These are phyloP conservation scores for Poicephalus meyeri DNA, from an alignment of 2,113 vertebrate species.

Conservation along the genomic window DNA sequence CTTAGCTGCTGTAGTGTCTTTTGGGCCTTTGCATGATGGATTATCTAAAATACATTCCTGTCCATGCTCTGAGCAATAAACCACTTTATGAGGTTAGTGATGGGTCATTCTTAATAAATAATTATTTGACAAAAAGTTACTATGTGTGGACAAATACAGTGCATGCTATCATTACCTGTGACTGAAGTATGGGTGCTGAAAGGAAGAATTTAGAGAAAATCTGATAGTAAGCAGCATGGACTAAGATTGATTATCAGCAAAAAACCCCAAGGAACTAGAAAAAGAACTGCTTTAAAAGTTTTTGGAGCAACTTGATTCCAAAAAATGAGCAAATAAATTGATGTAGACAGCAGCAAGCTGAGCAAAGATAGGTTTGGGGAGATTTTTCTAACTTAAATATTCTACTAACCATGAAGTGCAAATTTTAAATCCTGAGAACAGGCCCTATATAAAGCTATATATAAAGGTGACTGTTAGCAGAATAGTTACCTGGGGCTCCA, in stretches of 20 bases:
- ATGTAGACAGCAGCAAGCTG: conserved; percentile 25
- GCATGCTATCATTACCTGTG: neutral
- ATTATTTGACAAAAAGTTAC: neutral
- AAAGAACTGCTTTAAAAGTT: conserved; percentile 13
- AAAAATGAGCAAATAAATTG: conserved; percentile 38
- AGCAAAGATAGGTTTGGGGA: conserved; percentile 34
- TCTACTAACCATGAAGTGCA: neutral
- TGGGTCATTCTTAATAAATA: neutral
- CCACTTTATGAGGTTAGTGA: neutral
- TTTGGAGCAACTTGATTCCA: conserved; percentile 34
- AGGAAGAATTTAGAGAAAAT: neutral
- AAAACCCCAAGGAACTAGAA: neutral
- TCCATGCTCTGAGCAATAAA: neutral
- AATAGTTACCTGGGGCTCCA: neutral
- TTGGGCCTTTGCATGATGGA: neutral
- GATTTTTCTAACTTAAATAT: neutral
- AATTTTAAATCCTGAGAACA: neutral
- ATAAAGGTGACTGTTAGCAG: neutral
- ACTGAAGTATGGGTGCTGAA: neutral
- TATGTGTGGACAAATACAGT: neutral
- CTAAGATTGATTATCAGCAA: neutral
- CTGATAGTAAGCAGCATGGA: neutral
- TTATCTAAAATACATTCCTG: neutral
- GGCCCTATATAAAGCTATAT: neutral
- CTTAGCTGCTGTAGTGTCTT: neutral